phyloP scores from a whole-genome alignment of 2,797 vertebrate genomes.

The Xenops minutus region DNA sequence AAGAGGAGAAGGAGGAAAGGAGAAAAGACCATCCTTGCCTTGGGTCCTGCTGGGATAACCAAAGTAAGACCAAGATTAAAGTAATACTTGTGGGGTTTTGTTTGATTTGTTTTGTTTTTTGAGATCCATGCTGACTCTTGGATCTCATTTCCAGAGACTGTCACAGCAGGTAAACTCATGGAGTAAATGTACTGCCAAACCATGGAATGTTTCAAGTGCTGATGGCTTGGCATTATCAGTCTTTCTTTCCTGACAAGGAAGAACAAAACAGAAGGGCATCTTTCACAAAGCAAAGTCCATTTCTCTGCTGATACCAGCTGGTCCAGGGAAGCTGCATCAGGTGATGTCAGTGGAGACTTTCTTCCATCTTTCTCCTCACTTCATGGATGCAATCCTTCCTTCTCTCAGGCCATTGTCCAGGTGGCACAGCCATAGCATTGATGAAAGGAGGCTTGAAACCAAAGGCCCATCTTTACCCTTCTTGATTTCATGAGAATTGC shows the following conservation, averaged over 20 bases:
- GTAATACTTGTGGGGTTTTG: background rate
- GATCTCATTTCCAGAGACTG: background rate
- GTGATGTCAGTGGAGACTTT: background rate
- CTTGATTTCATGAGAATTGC: background rate
- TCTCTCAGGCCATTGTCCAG: background rate
- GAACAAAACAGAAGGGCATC: background rate
- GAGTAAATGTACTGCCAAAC: background rate
- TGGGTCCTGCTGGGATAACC: background rate
- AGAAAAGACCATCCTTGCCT: constrained; percentile 25
- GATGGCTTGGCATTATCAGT: background rate
- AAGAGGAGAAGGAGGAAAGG: background rate
- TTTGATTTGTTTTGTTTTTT: background rate
- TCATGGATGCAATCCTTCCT: background rate
- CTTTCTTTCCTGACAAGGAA: background rate
- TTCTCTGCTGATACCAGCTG: background rate
- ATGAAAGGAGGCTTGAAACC: constrained; percentile 2
- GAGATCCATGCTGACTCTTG: background rate
- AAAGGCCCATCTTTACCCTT: constrained; percentile 10
- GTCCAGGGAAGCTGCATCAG: background rate
- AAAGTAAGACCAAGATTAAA: background rate
- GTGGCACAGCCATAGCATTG: background rate
- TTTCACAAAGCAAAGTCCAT: background rate
- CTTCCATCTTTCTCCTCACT: background rate
- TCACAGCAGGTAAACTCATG: background rate
- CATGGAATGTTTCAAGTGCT: background rate